Conservation (phyloP, 2,113 vertebrate genomes). For the Mus spicilegus region DNA sequence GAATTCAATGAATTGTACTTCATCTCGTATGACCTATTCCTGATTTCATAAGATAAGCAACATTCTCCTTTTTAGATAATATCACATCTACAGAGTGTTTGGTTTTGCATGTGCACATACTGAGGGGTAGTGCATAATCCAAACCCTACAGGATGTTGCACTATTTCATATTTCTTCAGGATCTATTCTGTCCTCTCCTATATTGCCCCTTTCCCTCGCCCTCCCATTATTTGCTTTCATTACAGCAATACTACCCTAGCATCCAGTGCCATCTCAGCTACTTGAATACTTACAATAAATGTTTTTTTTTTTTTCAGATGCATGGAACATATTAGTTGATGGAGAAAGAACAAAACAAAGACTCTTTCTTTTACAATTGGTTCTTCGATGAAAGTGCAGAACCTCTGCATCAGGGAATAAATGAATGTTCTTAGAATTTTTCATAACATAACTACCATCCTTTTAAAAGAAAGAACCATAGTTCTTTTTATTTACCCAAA, state of each 20-base stretch:
- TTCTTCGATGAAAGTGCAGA: not conserved
- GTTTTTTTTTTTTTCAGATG: not conserved
- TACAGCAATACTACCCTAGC: accelerated
- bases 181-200: accelerated
- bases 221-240: not conserved
- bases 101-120: not conserved
- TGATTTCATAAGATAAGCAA: not conserved
- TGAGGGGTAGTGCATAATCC: not conserved
- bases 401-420: not conserved
- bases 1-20: not conserved
- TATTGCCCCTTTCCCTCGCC: too few relatives aligned
- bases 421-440: not conserved
- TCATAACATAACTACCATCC: not conserved
- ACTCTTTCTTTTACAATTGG: not conserved
- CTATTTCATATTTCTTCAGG: not conserved
- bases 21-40: not conserved
- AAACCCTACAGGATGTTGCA: not conserved
- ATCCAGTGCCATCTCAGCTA: not conserved
- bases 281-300: too few relatives aligned
- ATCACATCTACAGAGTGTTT: not conserved
- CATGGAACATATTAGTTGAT: too few relatives aligned
- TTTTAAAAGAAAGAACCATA: not conserved
- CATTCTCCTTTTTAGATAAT: not conserved
- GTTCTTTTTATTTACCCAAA: not conserved
- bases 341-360: not conserved